Percentiles rank a stretch among this genome's conserved stretches.
These are phyloP conservation scores for Verasper variegatus DNA, from an alignment of 2,113 vertebrate genomes.

Conservation along the genomic window DNA sequence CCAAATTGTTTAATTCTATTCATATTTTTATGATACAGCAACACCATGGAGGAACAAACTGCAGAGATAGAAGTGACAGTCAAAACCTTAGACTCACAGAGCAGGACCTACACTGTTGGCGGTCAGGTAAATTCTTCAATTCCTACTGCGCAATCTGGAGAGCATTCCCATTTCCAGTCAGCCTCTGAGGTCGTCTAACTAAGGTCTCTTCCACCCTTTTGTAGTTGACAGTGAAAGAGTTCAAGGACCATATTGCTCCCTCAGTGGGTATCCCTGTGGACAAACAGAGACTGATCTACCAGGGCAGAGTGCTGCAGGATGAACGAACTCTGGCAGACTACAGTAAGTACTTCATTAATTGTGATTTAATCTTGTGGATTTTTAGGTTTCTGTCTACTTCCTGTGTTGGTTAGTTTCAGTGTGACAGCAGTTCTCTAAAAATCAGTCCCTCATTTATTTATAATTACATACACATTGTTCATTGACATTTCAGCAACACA, in stretches of 20 bases:
- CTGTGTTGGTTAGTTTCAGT: background rate
- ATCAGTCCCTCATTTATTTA: background rate
- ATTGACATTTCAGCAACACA: background rate
- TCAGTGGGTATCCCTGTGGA: conserved; percentile 90
- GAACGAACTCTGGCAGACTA: conserved; percentile 92
- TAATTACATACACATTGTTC: background rate
- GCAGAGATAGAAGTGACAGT: conserved; percentile 89
- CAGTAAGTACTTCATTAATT: conserved; percentile 79
- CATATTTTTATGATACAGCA: conserved; percentile 27
- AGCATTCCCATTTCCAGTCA: background rate
- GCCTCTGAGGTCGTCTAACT: background rate
- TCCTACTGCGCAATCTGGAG: background rate
- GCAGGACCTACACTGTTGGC: conserved; percentile 89
- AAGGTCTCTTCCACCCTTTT: conserved; percentile 1
- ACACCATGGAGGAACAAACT: conserved; percentile 84
- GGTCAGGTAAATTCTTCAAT: conserved; percentile 82
- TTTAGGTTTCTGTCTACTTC: background rate
- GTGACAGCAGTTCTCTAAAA: background rate
- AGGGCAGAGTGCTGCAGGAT: conserved; percentile 92
- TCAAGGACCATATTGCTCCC: conserved; percentile 91
- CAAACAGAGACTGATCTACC: conserved; percentile 93
- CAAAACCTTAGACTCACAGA: conserved; percentile 93
- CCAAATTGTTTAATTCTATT: background rate
- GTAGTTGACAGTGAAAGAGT: conserved; percentile 91
- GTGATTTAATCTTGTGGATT: background rate